Evolutionary conservation across 1,140 invertebrate genomes (phyloP).

Genomic region (Eumaeus atala): DNA sequence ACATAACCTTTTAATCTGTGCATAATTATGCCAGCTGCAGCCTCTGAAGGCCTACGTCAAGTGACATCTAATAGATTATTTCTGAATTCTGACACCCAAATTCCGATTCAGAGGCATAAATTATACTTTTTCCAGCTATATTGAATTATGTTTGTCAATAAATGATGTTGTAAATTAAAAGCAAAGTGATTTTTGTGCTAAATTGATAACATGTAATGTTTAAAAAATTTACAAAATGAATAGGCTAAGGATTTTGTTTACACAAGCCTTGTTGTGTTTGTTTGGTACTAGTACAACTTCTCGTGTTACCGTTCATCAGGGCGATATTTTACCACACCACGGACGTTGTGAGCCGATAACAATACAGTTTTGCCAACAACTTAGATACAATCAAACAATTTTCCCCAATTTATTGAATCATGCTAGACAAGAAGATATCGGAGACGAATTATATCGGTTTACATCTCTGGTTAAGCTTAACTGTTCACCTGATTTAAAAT

Average conservation of each 20-base stretch:
- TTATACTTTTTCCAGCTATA: too few relatives aligned
- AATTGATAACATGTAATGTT: constrained; percentile 3
- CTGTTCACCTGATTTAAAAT: constrained; percentile 94
- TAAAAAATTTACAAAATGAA: constrained; percentile 34
- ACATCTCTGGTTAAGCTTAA: constrained; percentile 96
- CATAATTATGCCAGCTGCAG: too few relatives aligned
- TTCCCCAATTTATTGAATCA: constrained; percentile 97
- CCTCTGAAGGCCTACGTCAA: too few relatives aligned
- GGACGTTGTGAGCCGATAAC: constrained; percentile 94
- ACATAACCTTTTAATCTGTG: too few relatives aligned
- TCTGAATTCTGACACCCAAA: too few relatives aligned
- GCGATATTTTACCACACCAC: constrained; percentile 80
- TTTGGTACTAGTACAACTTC: constrained; percentile 49
- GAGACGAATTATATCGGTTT: constrained; percentile 93
- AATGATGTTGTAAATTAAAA: too few relatives aligned
- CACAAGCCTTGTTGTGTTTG: constrained; percentile 45
- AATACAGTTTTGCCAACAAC: constrained; percentile 93
- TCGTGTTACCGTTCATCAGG: constrained; percentile 62
- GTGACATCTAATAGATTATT: too few relatives aligned
- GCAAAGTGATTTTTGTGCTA: background rate
- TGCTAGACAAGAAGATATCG: constrained; percentile 95
- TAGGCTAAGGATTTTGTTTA: constrained; percentile 40
- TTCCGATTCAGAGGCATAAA: too few relatives aligned
- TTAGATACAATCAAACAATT: constrained; percentile 96
- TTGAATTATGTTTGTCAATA: too few relatives aligned